Evolutionary conservation across 2,888 invertebrate species (phyloP), one percentile per base, ranked within the genome.

Genomic region (Neoitamus cyanurus): DNA sequence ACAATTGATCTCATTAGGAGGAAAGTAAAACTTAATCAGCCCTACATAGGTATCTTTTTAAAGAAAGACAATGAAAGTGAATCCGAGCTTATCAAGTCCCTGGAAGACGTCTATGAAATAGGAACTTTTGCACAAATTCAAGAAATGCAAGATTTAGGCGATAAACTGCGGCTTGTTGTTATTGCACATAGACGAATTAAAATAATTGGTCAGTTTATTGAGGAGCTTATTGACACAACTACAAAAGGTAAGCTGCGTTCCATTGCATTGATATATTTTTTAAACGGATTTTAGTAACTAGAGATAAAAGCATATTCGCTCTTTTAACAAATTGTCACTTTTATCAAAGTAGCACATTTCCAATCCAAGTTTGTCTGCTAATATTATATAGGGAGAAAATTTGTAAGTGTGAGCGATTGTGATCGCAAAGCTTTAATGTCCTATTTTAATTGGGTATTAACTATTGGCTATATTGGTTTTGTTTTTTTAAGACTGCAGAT

Each of bases 121-220:
- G 99, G 99, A 7, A 97, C 98, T 1, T 99, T 99, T 91, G 99
- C 98, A 7, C 98, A 99, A 92, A 99, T 99, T 87, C 97, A 98
- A 88, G 99, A 99, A 91, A 94, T 99, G 92, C 98, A 99, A 90
- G 99, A 99, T 90, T 93, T 98, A 90, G 98, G 97, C 5, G 97
- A 97, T 89, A 95, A 95, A 90, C 90, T 98, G 77, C 93, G 97
- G 85, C 93, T 99, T 88, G 97, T 99, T 3, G 96, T 99, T 7
- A 97, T 98, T 95, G 99, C 98, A 0, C 98, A 99, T 90, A 92
- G 99, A 85, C 93, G 98, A 86, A 96, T 97, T 48, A 94, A 94
- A 90, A 95, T 97, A 37, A 94, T 95, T 0, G 95, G 95, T 7
- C 96, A 96, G 90, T 94, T 97, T 87, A 90, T 95, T 87, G 97